Conservation (phyloP, 2,888 invertebrate species). For the Pseudeuparius sepicola region DNA sequence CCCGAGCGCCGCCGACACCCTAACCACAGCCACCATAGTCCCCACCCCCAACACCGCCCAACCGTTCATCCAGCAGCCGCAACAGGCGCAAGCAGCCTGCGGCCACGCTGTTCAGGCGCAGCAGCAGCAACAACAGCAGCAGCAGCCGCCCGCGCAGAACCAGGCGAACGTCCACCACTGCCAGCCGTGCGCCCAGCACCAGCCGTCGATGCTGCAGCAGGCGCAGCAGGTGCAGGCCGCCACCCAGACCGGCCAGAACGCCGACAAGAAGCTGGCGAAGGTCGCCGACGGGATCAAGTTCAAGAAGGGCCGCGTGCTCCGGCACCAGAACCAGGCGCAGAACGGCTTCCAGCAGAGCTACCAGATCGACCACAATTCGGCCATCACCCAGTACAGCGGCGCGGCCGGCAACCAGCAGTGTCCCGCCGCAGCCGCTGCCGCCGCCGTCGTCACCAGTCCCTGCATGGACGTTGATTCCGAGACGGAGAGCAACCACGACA, state of each 20-base stretch:
- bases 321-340: slow-evolving; percentile 38
- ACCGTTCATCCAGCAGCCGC: slow-evolving; percentile 27
- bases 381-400: slow-evolving; percentile 33
- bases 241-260: slow-evolving; percentile 47
- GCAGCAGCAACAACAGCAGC: slow-evolving; percentile 20
- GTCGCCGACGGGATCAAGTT: slow-evolving; percentile 33
- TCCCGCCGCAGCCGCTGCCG: slow-evolving; percentile 15
- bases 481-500: slow-evolving; percentile 98
- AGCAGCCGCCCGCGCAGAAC: slow-evolving; percentile 22
- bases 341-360: slow-evolving; percentile 40
- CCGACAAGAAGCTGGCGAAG: slow-evolving; percentile 31
- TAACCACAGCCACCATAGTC: slow-evolving; percentile 30
- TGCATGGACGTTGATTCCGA: slow-evolving; percentile 92
- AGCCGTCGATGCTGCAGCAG: slow-evolving; percentile 24
- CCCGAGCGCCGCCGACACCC: slow-evolving; percentile 31
- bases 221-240: slow-evolving; percentile 48
- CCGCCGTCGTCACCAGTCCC: slow-evolving; percentile 35
- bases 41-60: slow-evolving; percentile 29
- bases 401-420: slow-evolving; percentile 26
- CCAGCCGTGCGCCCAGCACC: slow-evolving; percentile 21
- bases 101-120: slow-evolving; percentile 42
- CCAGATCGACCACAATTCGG: slow-evolving; percentile 43
- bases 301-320: slow-evolving; percentile 36
- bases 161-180: slow-evolving; percentile 16
- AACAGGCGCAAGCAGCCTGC: slow-evolving; percentile 23